phyloP scores from a whole-genome alignment of 2,888 invertebrate genomes.

The Noctua janthe region DNA sequence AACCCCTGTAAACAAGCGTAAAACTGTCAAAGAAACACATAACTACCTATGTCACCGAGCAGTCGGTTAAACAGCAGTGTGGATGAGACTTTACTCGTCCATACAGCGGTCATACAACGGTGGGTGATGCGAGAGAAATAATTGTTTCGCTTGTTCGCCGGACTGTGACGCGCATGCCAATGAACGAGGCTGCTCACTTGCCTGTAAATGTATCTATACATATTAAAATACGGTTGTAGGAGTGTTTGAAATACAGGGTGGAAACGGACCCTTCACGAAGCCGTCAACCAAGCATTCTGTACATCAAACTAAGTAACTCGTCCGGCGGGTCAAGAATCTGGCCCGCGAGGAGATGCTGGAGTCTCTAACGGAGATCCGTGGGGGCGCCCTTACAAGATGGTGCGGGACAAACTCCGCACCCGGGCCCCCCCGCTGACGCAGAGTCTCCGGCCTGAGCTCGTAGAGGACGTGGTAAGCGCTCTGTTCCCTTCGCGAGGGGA shows the following conservation, averaged over 20 bases:
- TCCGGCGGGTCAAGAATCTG: too few relatives aligned
- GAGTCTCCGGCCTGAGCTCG: too few relatives aligned
- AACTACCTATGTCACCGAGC: neutral
- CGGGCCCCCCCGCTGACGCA: too few relatives aligned
- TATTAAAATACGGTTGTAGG: neutral
- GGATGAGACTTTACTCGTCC: neutral
- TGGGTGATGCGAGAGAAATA: constrained; percentile 38
- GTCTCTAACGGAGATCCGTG: too few relatives aligned
- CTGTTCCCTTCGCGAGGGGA: too few relatives aligned
- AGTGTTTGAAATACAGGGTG: neutral
- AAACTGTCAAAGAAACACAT: neutral
- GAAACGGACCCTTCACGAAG: too few relatives aligned
- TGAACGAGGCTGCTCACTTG: constrained; percentile 1
- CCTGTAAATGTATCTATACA: neutral
- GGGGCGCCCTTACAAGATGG: too few relatives aligned
- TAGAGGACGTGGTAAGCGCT: too few relatives aligned
- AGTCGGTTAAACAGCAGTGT: constrained; percentile 12
- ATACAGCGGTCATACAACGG: constrained; percentile 37
- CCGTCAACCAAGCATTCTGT: too few relatives aligned
- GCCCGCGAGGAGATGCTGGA: too few relatives aligned
- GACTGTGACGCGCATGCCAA: constrained; percentile 30
- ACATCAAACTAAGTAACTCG: too few relatives aligned
- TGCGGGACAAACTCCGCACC: too few relatives aligned
- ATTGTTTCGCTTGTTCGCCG: constrained; percentile 41
- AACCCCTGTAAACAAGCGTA: neutral